Base-by-base conservation (phyloP, 2,113 vertebrate genomes). In the Callipepla californica region DNA sequence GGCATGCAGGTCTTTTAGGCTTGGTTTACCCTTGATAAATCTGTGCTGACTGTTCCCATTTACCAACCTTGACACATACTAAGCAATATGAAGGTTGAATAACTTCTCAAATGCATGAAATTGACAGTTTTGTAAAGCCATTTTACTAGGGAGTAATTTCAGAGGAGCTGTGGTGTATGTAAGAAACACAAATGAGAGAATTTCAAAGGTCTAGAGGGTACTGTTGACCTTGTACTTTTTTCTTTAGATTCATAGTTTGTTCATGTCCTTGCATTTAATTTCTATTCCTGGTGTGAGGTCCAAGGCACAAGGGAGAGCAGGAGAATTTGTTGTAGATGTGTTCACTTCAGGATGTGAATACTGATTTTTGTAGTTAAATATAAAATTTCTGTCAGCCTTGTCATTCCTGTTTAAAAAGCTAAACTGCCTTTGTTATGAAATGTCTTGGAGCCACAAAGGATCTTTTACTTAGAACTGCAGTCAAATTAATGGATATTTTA, bases 231-330 rank as follows among this genome's bases (percentile, higher is more conserved):
- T 47, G 9, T 87, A 59, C 17, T 4, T 23, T 85, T 88, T 74
- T 55, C 55, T 51, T 92, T 6, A 18, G 50, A 42, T 75, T 89
- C 34, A 59, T 75, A 57, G 28, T 77, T 88, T 86, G 25, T 84
- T 34, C 22, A 34, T 67, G 48, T 85, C 77, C 93, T 80, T 78
- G 59, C 59, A 67, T 88, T 90, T 92, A 67, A 83, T 83, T 93
- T 80, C 59, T 92, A 2, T 86, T 90, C 42, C 17, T 93, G 19
- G 2, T 59, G 6, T 72, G 62, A 85, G 36, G n/a, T 78, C 21
- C 15, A 44, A 42, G 44, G 44, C 69, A 81, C 8, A 55, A 84
- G 48, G 58, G 36, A 87, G 81, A 86, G 47, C 0, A 0, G 28
- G 8, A 70, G 34, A 61, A 25, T 4, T 48, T 69, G 34, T 15